Conservation (phyloP, 2,797 vertebrate genomes). For the Sebastes hubbsi region DNA sequence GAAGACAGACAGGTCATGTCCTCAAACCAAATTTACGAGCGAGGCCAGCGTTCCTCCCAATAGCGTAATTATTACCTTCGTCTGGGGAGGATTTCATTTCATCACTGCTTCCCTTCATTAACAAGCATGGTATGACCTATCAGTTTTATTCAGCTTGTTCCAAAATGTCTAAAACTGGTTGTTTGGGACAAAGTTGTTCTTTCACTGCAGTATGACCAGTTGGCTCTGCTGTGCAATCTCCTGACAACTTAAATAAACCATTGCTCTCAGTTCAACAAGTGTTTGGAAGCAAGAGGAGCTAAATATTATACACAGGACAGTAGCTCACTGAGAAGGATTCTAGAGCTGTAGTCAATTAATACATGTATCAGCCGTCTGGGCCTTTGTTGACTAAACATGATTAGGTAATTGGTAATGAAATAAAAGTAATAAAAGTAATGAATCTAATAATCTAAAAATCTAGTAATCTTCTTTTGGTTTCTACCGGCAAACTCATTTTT, state of each 20-base stretch:
- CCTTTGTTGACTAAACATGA: background rate
- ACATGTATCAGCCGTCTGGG: background rate
- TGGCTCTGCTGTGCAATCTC: background rate
- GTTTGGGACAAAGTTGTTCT: constrained; percentile 13
- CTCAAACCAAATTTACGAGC: constrained; percentile 13
- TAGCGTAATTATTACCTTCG: constrained; percentile 22
- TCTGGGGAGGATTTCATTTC: constrained; percentile 36
- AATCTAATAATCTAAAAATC: too few relatives aligned
- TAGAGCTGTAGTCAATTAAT: background rate
- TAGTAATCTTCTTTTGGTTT: background rate
- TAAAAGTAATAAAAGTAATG: background rate
- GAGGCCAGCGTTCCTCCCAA: constrained; percentile 37
- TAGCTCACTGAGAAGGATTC: background rate
- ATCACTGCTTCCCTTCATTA: constrained; percentile 34
- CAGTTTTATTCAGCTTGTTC: background rate
- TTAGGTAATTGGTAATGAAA: background rate
- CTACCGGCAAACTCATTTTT: background rate
- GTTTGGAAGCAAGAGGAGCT: background rate
- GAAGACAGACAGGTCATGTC: constrained; percentile 22
- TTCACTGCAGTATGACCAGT: constrained; percentile 3
- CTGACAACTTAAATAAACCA: background rate
- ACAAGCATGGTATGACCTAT: constrained; percentile 20
- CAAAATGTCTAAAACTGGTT: constrained; percentile 7
- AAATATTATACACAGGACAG: background rate
- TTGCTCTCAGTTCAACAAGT: background rate